Percentiles rank a stretch among this genome's conserved stretches.
Evolutionary conservation across 2,113 vertebrate genomes (phyloP).

Genomic region (Notechis scutatus): DNA sequence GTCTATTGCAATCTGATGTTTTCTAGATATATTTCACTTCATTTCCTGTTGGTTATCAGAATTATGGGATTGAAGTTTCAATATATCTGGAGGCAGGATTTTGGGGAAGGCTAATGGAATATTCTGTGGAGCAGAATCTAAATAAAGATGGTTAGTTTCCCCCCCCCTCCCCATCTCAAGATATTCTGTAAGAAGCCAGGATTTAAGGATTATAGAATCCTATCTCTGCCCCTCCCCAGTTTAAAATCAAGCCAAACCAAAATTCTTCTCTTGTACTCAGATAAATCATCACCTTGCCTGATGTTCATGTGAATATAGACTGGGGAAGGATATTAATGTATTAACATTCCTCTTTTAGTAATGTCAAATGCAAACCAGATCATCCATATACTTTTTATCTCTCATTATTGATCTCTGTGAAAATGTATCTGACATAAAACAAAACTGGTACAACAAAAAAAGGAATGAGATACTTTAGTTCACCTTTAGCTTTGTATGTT

Average conservation of each 20-base stretch:
- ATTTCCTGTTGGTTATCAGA: neutral
- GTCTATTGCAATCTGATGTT: neutral
- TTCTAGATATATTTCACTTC: neutral
- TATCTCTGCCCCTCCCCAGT: neutral
- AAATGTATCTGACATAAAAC: neutral
- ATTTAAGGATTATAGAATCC: neutral
- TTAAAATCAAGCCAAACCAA: neutral
- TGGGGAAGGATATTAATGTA: neutral
- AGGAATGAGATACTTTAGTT: neutral
- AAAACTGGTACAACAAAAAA: neutral
- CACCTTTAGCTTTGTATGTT: neutral
- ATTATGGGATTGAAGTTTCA: neutral
- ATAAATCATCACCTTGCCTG: conserved; percentile 43
- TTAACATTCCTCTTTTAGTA: neutral
- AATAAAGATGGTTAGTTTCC: neutral
- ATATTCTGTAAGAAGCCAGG: neutral
- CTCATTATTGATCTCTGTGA: neutral
- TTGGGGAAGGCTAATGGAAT: neutral
- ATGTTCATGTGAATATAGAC: neutral
- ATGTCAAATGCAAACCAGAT: neutral
- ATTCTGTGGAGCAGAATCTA: neutral
- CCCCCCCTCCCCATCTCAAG: fast-evolving
- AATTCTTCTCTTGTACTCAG: neutral
- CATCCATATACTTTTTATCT: neutral
- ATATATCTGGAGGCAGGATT: neutral